Evolutionary conservation across 2,888 invertebrate genomes (phyloP).

Genomic region (Oasisia sp.): DNA sequence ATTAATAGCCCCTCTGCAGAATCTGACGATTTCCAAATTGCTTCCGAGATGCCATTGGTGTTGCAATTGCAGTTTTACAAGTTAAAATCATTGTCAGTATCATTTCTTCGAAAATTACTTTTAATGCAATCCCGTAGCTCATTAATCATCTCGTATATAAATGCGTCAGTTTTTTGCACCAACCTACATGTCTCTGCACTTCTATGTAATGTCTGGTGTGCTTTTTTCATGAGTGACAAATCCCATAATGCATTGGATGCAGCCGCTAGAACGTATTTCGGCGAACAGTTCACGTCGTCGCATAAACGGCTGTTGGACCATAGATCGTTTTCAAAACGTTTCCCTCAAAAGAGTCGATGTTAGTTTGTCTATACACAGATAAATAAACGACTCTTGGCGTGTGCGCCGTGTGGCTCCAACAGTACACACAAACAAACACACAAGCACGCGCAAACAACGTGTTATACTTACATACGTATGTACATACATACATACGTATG

Average conservation of each 20-base stretch:
- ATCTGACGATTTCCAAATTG: background rate
- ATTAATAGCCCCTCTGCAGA: background rate
- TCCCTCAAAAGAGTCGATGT: background rate
- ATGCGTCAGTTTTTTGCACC: background rate
- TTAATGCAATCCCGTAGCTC: background rate
- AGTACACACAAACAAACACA: background rate
- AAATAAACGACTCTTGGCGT: background rate
- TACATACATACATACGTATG: background rate
- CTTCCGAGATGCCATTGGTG: background rate
- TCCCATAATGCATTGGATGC: background rate
- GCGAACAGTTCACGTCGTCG: background rate
- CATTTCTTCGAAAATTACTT: background rate
- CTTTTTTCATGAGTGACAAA: background rate
- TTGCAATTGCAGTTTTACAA: background rate
- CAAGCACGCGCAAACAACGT: background rate
- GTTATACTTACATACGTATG: too few species aligned
- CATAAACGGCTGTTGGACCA: background rate
- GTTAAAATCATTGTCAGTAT: background rate
- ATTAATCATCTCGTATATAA: slow-evolving; percentile 8
- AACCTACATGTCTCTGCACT: background rate
- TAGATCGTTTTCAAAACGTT: background rate
- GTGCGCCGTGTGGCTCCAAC: background rate
- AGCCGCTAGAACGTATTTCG: background rate
- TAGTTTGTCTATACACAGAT: background rate
- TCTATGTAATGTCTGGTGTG: background rate